These are phyloP conservation scores for Poeciliopsis presidionis DNA, from an alignment of 2,797 vertebrate genomes.

Conservation along the genomic window DNA sequence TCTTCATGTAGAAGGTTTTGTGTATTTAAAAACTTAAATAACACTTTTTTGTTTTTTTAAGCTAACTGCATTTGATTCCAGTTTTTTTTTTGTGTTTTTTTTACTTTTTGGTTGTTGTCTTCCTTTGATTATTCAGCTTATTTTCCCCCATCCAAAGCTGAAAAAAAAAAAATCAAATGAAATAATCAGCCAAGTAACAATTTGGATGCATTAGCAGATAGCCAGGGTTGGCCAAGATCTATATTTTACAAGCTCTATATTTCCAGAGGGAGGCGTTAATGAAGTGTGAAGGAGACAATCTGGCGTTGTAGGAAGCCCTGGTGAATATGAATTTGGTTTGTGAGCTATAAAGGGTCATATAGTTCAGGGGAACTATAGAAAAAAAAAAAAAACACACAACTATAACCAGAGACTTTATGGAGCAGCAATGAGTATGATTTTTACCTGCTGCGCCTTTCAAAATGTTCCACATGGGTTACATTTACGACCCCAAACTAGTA, in stretches of 20 bases:
- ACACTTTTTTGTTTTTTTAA: not conserved
- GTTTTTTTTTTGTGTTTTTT: no score
- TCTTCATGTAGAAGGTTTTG: constrained; percentile 4
- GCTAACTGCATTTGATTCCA: not conserved
- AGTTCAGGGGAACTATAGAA: constrained; percentile 41
- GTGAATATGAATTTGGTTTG: constrained; percentile 50
- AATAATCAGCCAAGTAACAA: constrained; percentile 49
- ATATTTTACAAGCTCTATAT: constrained; percentile 60
- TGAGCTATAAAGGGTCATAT: constrained; percentile 34
- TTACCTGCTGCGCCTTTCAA: constrained; percentile 5
- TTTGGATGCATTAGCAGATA: constrained; percentile 61
- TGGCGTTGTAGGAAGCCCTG: constrained; percentile 58
- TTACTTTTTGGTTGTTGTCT: not conserved
- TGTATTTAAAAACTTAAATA: not conserved
- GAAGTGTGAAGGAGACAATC: constrained; percentile 68
- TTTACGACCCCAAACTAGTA: not conserved
- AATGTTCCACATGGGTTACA: not conserved
- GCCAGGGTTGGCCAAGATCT: constrained; percentile 54
- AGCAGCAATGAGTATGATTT: constrained; percentile 28
- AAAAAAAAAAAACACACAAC: constrained; percentile 15
- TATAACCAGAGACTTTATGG: constrained; percentile 41
- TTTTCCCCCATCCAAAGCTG: not conserved
- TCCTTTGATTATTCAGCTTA: constrained; percentile 11
- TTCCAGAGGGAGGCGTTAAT: constrained; percentile 61
- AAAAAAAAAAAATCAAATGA: not conserved